Evolutionary conservation across 64 coral and sea anemone species (phyloP).

Genomic region (Acropora tenuis): DNA sequence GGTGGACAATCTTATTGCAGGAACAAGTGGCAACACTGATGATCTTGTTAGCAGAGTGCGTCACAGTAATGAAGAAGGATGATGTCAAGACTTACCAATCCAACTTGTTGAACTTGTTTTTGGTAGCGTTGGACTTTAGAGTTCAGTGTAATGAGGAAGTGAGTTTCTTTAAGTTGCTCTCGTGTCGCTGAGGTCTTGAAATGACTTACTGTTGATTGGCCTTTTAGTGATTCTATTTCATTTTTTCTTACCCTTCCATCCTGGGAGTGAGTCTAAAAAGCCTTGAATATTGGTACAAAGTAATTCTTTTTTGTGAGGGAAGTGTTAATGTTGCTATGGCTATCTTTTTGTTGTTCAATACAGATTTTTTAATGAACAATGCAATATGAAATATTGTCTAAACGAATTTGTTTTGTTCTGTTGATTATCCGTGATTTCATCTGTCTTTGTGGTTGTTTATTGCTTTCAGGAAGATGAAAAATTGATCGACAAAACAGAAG

Average conservation of each 20-base stretch:
- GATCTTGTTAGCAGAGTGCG: slow-evolving; percentile 55
- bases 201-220: too few species aligned
- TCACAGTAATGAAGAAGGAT: slow-evolving; percentile 70
- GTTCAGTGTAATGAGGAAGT: slow-evolving; percentile 66
- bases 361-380: too few species aligned
- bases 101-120: slow-evolving; percentile 79
- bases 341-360: too few species aligned
- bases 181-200: too few species aligned
- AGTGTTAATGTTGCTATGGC: too few species aligned
- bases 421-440: neutral
- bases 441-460: neutral
- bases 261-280: too few species aligned
- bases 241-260: too few species aligned
- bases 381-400: too few species aligned
- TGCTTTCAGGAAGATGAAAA: slow-evolving; percentile 58
- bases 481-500: slow-evolving; percentile 67
- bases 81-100: slow-evolving; percentile 77
- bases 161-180: neutral
- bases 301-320: too few species aligned
- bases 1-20: neutral
- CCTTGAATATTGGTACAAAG: too few species aligned
- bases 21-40: slow-evolving; percentile 51
- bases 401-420: neutral
- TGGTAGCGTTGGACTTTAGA: slow-evolving; percentile 85
- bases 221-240: too few species aligned